A percentile compares a stretch with the other conserved stretches of the same genome.
phyloP scores from a whole-genome alignment of 2,113 vertebrate genomes.

The Grantiella picta region DNA sequence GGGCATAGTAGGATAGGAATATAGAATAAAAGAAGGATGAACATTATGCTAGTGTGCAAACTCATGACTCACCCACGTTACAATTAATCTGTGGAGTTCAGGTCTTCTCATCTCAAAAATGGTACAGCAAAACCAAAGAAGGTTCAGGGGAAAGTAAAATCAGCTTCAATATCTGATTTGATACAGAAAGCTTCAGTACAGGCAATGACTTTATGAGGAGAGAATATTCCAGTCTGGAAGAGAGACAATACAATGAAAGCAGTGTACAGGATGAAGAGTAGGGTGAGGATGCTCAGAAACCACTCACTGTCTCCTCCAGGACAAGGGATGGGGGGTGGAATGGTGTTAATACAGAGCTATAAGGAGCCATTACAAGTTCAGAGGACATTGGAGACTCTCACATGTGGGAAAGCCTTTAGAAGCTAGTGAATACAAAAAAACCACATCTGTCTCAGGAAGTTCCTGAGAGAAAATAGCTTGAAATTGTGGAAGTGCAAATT shows the following conservation, averaged over 20 bases:
- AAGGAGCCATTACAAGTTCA: neutral
- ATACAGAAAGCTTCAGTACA: neutral
- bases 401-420: neutral
- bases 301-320: neutral
- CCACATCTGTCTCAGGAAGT: neutral
- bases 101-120: neutral
- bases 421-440: neutral
- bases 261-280: neutral
- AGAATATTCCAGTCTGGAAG: neutral
- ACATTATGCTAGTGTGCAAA: neutral
- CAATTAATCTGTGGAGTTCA: neutral
- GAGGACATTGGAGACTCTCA: neutral
- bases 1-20: neutral
- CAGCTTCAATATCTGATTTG: neutral
- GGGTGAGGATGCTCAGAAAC: neutral
- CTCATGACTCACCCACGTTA: neutral
- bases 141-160: neutral
- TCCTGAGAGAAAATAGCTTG: neutral
- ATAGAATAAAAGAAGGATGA: neutral
- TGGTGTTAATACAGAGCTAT: neutral
- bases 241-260: neutral
- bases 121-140: neutral
- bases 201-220: neutral
- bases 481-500: neutral
- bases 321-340: fast-evolving